Conservation (phyloP, 2,113 vertebrate species). For the Mus musculus region GRCm39 chrX:17558501-17559000, state of each 20-base stretch:
- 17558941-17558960: too few relatives aligned
- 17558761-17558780: background rate
- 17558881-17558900: too few relatives aligned
- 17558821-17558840: constrained; percentile 14
- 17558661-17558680: background rate
- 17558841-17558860: too few relatives aligned
- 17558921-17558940: too few relatives aligned
- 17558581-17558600: constrained; percentile 41
- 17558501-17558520: background rate
- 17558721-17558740: constrained; percentile 15
- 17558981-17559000: too few relatives aligned
- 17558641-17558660: background rate
- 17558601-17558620: constrained; percentile 7
- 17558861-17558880: too few relatives aligned
- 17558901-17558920: too few relatives aligned
- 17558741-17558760: background rate
- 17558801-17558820: constrained; percentile 25
- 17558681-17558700: constrained; percentile 10
- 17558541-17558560: background rate
- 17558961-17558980: too few relatives aligned
- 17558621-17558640: background rate
- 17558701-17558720: background rate
- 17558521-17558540: background rate
- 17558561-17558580: constrained; percentile 12
- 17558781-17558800: background rate